Base-by-base conservation (phyloP, 2,888 invertebrate genomes). In the Torymus tubicola region DNA sequence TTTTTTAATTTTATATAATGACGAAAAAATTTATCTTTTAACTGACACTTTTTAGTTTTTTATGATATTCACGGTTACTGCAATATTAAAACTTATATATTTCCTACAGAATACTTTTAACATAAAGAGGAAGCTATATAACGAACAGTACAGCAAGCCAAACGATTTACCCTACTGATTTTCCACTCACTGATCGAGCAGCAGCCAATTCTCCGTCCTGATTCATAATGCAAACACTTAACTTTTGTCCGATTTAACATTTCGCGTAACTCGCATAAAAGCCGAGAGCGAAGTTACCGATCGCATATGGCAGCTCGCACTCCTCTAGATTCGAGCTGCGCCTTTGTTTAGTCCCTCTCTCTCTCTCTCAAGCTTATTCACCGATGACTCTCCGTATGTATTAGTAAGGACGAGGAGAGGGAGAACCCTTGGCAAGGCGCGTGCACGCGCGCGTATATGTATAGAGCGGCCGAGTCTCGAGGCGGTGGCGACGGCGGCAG, bases 321-420 rank as follows among this genome's bases (percentile, higher is more conserved):
- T 50, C 13, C 55, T 50, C 13, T 16, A 72, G 24, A 14, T 61
- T 21, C 50, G n/a, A 18, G 24, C n/a, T n/a, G 12, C 16, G 71
- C 31, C 77, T 81, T 81, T 81, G 81, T 81, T 72, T 74, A 63
- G 73, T 24, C 58, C 12, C 67, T 70, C 71, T 31, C 21, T 1
- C 71, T 31, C 21, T 1, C 31, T 31, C 31, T 61, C 52, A 53
- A 61, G 42, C 50, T 61, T 58, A 79, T 67, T 63, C 61, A 61
- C 12, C 50, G 57, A 21, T 69, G 50, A 24, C 60, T 67, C 50
- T 69, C 31, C 18, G 18, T 72, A 16, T 72, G 31, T 55, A 12
- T 67, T 67, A 42, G 31, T 78, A 64, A 55, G 42, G 14, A 42
- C 13, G 72, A 73, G 63, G 55, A 12, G 18, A 55, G 71, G 67